Percentiles rank a stretch among this genome's conserved stretches.
Conservation (phyloP, 2,888 invertebrate genomes). For the Eremobia ochroleuca region DNA sequence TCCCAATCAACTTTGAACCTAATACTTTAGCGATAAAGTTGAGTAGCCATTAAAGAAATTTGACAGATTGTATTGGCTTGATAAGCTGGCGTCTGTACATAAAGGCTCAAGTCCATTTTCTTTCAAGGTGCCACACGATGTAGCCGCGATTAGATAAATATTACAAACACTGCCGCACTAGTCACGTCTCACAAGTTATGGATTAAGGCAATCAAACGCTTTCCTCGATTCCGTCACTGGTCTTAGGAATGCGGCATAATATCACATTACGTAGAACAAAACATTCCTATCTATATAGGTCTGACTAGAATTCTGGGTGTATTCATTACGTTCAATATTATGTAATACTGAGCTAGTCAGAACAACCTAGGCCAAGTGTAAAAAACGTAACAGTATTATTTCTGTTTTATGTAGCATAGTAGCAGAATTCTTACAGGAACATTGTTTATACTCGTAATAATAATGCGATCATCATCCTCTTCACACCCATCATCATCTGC, state of each 20-base stretch:
- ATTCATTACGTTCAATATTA: conserved; percentile 11
- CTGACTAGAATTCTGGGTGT: conserved; percentile 20
- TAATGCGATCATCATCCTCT: neutral
- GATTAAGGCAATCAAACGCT: conserved; percentile 6
- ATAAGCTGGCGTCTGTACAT: no score
- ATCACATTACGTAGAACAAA: conserved; percentile 23
- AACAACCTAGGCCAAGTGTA: conserved; percentile 24
- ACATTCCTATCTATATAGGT: conserved; percentile 18
- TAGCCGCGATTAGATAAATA: no score
- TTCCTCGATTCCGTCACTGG: neutral
- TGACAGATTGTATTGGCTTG: no score
- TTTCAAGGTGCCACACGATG: no score
- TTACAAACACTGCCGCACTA: no score
- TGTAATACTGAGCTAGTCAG: conserved; percentile 1
- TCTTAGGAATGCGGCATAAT: conserved; percentile 24
- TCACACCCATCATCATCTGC: no score
- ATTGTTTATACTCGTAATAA: neutral
- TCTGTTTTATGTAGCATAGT: neutral
- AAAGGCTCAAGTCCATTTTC: no score
- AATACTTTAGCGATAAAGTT: no score
- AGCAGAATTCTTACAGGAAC: neutral
- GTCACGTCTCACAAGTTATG: neutral
- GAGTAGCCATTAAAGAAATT: no score
- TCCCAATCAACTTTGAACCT: no score
- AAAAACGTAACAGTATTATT: conserved; percentile 4